These are phyloP conservation scores for Anabacerthia variegaticeps DNA, from an alignment of 2,797 vertebrate genomes.

Conservation along the genomic window DNA sequence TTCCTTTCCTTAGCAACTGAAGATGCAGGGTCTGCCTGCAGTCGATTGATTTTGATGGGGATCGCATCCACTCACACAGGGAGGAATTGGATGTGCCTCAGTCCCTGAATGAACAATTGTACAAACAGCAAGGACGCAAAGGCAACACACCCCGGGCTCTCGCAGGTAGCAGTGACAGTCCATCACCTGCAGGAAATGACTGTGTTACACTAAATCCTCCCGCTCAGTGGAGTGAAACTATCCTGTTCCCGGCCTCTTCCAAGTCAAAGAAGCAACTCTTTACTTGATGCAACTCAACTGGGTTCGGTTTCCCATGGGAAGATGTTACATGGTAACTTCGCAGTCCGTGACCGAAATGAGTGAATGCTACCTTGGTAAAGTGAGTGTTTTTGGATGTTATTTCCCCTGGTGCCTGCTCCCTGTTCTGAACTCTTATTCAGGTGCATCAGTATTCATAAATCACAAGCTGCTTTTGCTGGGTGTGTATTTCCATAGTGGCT, in stretches of 20 bases:
- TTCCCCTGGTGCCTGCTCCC: neutral
- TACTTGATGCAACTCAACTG: neutral
- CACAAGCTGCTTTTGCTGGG: neutral
- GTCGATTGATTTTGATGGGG: slow-evolving; percentile 44
- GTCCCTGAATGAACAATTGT: neutral
- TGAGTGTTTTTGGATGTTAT: neutral
- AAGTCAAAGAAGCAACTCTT: neutral
- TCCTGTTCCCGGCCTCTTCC: neutral
- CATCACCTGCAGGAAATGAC: slow-evolving; percentile 6
- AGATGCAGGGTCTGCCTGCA: slow-evolving; percentile 28
- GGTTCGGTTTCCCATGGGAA: neutral
- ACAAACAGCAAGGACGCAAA: neutral
- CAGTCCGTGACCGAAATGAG: neutral
- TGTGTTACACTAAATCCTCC: neutral
- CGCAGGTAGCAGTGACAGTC: neutral
- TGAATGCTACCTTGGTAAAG: neutral
- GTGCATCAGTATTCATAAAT: neutral
- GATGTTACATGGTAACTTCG: rapidly evolving
- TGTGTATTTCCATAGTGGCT: neutral
- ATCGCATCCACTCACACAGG: neutral
- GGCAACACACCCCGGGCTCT: neutral
- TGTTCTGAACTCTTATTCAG: neutral
- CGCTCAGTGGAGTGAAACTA: neutral
- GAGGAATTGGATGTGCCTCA: neutral
- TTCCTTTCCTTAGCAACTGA: slow-evolving; percentile 25